Base-by-base conservation (phyloP, 1,140 invertebrate genomes). In the Drosophila ironensis region DNA sequence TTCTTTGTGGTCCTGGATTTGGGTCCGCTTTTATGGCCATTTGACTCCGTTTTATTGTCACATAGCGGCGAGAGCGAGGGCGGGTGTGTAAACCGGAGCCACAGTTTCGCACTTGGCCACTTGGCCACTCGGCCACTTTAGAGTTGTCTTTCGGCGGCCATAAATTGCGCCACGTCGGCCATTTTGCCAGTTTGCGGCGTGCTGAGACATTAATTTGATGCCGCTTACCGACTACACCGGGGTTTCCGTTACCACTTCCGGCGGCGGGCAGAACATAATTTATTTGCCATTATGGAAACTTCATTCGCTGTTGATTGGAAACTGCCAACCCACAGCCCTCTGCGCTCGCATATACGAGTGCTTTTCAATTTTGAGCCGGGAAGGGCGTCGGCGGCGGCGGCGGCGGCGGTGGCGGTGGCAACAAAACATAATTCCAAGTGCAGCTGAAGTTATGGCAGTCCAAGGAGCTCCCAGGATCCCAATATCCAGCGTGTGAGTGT, bases 11-110 rank as follows among this genome's bases (percentile, higher is more conserved):
- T 50, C 53, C 40, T 69, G 44, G 66, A 70, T 41, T 51, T 40
- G 30, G 50, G 50, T 30, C 57, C 63, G 46, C 64, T 84, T 84
- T 84, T 86, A 82, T 82, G 80, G 78, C 70, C 69, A 84, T 84
- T 86, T 86, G 74, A 86, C 74, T 72, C 78, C 74, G 56, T 84
- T 84, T 84, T 84, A 86, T 82, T 84, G 78, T 84, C 80, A 84
- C 78, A 66, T 73, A 12, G 12, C 63, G 69, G 61, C 51, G 73
- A 27, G 44, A 16, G 9, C 38, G 27, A 27, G 7, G 3, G 9
- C 6, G 30, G 22, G 22, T 2, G 20, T 3, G 20, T 22, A 16
- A 11, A 37, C 33, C 16, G 12, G 12, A 37, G 33, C 7, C 33
- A 37, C 33, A 12, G 33, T 30, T 30, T 11, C 28, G n/a, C n/a